Percentiles rank a stretch among this genome's conserved stretches.
Conservation (phyloP, 2,888 invertebrate genomes). For the Bursaphelenchus okinawaensis region DNA sequence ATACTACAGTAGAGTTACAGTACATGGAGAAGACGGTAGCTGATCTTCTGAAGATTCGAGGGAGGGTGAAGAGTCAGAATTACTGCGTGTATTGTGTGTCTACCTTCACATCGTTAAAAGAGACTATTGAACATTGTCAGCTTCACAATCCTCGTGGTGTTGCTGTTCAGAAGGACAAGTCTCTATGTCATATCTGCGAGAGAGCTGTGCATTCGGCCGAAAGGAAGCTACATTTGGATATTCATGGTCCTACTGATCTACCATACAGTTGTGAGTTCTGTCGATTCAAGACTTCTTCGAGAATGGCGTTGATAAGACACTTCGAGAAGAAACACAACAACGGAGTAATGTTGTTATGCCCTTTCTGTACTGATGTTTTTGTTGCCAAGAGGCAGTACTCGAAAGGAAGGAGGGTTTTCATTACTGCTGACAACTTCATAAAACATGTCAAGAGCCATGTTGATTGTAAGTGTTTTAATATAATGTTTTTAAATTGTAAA, state of each 20-base stretch:
- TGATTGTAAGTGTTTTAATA: slow-evolving; percentile 10
- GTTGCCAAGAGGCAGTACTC: slow-evolving; percentile 1
- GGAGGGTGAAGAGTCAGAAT: neutral
- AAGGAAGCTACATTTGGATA: slow-evolving; percentile 6
- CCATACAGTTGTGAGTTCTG: slow-evolving; percentile 19
- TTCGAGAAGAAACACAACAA: slow-evolving; percentile 17
- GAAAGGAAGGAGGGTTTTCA: neutral
- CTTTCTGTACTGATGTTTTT: slow-evolving; percentile 17
- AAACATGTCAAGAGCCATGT: slow-evolving; percentile 17
- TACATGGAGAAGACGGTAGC: slow-evolving; percentile 1
- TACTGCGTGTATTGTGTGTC: slow-evolving; percentile 3
- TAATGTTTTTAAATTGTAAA: neutral
- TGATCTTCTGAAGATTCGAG: neutral
- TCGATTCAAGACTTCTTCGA: slow-evolving; percentile 14
- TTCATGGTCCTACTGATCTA: slow-evolving; percentile 14
- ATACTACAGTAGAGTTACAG: neutral
- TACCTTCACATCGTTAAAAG: neutral
- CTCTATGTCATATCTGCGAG: slow-evolving; percentile 18
- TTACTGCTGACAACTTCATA: slow-evolving; percentile 11
- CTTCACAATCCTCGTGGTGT: neutral
- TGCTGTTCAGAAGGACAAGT: neutral
- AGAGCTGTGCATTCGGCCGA: slow-evolving; percentile 9
- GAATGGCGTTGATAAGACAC: slow-evolving; percentile 13
- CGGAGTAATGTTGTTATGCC: slow-evolving; percentile 16
- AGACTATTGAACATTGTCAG: neutral